These are phyloP conservation scores for Coregonus sp. DNA, from an alignment of 2,797 vertebrate genomes.

Conservation along the genomic window DNA sequence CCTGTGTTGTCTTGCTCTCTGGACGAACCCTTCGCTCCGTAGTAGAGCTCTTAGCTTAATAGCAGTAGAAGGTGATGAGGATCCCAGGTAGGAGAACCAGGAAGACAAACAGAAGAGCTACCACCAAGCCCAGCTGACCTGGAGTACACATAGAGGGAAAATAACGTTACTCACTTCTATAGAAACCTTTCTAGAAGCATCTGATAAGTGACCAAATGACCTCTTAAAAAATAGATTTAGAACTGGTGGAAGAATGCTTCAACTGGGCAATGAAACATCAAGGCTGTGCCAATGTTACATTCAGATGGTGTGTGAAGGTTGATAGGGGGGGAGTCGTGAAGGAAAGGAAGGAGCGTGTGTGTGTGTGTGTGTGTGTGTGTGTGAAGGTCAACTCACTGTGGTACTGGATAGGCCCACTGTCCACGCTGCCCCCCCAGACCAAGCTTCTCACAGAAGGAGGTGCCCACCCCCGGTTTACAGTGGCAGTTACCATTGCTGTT, in stretches of 20 bases:
- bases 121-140: conserved; percentile 77
- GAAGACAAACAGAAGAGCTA: conserved; percentile 78
- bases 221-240: too few relatives aligned
- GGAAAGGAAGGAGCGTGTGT: background rate
- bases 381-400: conserved; percentile 76
- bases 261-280: too few relatives aligned
- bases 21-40: too few relatives aligned
- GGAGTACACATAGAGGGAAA: conserved; percentile 22
- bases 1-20: conserved; percentile 72
- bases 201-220: too few relatives aligned
- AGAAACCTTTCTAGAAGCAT: too few relatives aligned
- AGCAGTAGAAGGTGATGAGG: conserved; percentile 79
- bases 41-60: conserved; percentile 72
- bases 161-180: background rate
- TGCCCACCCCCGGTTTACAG: conserved; percentile 85
- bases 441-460: conserved; percentile 85
- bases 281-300: background rate
- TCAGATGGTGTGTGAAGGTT: background rate
- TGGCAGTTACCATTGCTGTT: conserved; percentile 95
- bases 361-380: background rate
- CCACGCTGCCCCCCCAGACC: conserved; percentile 87
- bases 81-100: conserved; percentile 80
- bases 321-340: background rate
- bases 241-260: too few relatives aligned
- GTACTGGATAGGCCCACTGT: conserved; percentile 88